phyloP scores from a whole-genome alignment of 1,140 invertebrate genomes.

The Bombus cullumanus region DNA sequence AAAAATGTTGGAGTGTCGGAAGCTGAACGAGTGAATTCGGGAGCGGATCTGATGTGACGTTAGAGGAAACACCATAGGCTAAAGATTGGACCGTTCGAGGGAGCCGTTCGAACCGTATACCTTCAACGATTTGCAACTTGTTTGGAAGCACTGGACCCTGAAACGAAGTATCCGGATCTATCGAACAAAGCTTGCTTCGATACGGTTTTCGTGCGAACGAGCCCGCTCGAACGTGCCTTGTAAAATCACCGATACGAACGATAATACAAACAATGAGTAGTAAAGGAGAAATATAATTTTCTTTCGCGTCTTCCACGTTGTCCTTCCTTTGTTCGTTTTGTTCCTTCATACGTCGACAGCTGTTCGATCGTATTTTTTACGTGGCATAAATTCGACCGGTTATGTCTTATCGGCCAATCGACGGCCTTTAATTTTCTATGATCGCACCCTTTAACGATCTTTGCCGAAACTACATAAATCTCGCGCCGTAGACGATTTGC shows the following conservation, averaged over 20 bases:
- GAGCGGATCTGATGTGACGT: not conserved
- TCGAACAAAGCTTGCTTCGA: not conserved
- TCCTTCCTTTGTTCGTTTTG: constrained; percentile 1
- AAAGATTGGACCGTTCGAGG: not conserved
- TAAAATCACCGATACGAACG: constrained; percentile 38
- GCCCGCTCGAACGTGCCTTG: constrained; percentile 3
- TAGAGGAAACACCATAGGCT: not conserved
- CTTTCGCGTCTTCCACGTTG: not conserved
- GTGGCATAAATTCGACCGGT: not conserved
- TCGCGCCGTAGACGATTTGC: not conserved
- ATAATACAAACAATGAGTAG: constrained; percentile 51
- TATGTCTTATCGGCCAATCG: not conserved
- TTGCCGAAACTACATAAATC: not conserved
- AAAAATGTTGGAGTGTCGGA: constrained; percentile 63
- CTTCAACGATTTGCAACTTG: not conserved
- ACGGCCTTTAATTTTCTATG: not conserved
- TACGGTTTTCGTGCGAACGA: not conserved
- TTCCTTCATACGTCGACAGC: not conserved
- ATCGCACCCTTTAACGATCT: not conserved
- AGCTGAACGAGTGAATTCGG: constrained; percentile 53
- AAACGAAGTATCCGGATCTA: not conserved
- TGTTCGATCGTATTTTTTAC: not conserved
- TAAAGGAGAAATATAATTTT: constrained; percentile 16
- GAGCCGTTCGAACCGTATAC: not conserved
- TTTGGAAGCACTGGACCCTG: not conserved